Percentiles rank a stretch among this genome's conserved stretches.
Conservation (phyloP, 2,888 invertebrate species). For the Agriopis leucophaearia region DNA sequence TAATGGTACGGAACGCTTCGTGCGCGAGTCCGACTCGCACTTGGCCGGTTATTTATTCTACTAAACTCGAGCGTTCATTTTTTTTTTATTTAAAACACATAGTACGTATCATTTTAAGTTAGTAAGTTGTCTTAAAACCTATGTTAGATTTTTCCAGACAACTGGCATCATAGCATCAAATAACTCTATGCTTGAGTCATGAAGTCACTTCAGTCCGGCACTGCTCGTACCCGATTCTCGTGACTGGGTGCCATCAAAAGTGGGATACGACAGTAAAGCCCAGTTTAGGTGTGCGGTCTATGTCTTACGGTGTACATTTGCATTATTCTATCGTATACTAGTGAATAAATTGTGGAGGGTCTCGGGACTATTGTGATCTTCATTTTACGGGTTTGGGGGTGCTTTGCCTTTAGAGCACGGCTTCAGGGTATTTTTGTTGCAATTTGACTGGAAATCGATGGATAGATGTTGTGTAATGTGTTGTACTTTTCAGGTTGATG, state of each 20-base stretch:
- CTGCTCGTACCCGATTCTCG: slow-evolving; percentile 32
- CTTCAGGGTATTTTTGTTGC: slow-evolving; percentile 41
- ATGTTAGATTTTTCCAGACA: too few species aligned
- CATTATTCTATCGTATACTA: slow-evolving; percentile 40
- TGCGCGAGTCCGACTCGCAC: too few species aligned
- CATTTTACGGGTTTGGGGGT: slow-evolving; percentile 24
- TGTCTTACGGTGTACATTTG: slow-evolving; percentile 41
- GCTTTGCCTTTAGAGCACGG: slow-evolving; percentile 29
- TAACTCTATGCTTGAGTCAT: background rate
- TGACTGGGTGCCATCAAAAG: slow-evolving; percentile 45
- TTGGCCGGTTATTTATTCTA: too few species aligned
- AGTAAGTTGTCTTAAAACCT: too few species aligned
- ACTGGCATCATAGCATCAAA: too few species aligned
- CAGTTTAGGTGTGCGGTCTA: slow-evolving; percentile 46
- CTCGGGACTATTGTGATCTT: slow-evolving; percentile 36
- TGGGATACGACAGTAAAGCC: slow-evolving; percentile 43
- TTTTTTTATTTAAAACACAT: too few species aligned
- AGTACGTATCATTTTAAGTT: too few species aligned
- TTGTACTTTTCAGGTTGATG: too few species aligned
- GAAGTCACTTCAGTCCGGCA: slow-evolving; percentile 16
- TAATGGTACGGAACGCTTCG: too few species aligned
- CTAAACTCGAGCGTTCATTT: too few species aligned
- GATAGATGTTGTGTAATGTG: too few species aligned
- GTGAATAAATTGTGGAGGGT: slow-evolving; percentile 38
- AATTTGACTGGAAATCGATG: slow-evolving; percentile 1